A percentile compares a stretch with the other conserved stretches of the same genome.
These are phyloP conservation scores for Aporrectodea caliginosa DNA, from an alignment of 1,140 invertebrate genomes.

Conservation along the genomic window DNA sequence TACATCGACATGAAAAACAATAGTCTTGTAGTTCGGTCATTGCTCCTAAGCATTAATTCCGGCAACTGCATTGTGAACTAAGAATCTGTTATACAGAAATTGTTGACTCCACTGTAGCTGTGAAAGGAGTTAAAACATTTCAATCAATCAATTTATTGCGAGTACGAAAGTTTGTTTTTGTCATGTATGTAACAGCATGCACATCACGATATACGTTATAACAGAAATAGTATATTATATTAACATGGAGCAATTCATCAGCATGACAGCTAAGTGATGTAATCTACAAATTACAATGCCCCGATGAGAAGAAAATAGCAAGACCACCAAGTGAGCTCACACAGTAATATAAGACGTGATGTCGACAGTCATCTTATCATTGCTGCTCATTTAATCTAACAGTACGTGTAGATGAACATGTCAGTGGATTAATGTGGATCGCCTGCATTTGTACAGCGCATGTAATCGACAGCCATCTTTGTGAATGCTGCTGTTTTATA, in stretches of 20 bases:
- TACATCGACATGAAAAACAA: neutral
- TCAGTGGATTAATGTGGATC: neutral
- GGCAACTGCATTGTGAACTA: no score
- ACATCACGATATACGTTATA: no score
- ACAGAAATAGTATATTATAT: no score
- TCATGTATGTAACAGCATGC: no score
- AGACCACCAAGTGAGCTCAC: no score
- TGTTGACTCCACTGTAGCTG: neutral
- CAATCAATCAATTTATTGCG: neutral
- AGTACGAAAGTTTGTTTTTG: no score
- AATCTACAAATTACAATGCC: no score
- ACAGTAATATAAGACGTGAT: neutral
- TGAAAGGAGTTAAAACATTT: neutral
- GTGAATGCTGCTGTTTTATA: neutral
- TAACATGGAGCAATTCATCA: no score
- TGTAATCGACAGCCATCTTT: neutral
- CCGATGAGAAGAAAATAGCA: no score
- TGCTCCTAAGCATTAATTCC: no score
- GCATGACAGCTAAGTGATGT: no score
- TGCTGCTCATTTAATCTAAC: neutral
- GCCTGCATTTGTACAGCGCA: neutral
- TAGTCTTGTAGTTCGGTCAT: neutral
- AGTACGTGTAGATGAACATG: neutral
- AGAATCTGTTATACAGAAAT: neutral
- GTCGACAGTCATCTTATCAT: neutral